Evolutionary conservation across 2,888 invertebrate genomes (phyloP).

Genomic region (Auanema sp.): DNA sequence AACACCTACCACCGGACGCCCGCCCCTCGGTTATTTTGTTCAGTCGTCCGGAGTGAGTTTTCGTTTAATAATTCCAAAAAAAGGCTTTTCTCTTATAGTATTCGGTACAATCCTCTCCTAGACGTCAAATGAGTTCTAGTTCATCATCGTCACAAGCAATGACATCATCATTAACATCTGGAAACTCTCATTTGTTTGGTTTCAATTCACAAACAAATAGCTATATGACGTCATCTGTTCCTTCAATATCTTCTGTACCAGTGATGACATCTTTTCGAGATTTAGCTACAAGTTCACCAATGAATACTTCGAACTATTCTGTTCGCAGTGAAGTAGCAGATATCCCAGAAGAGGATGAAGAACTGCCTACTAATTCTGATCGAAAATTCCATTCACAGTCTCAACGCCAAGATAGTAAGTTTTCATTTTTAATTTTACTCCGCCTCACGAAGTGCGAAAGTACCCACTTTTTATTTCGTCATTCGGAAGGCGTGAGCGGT

Average conservation of each 20-base stretch:
- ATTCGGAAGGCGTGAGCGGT: too few species aligned
- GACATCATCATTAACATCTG: slow-evolving; percentile 17
- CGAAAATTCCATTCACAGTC: not conserved
- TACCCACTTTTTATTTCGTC: too few species aligned
- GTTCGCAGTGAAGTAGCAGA: slow-evolving; percentile 41
- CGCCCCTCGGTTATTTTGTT: slow-evolving; percentile 21
- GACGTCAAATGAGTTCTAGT: slow-evolving; percentile 10
- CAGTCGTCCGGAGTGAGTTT: slow-evolving; percentile 19
- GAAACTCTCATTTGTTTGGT: not conserved
- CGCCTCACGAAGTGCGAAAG: too few species aligned
- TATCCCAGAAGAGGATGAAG: slow-evolving; percentile 45
- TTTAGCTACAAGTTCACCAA: slow-evolving; percentile 44
- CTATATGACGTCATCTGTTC: slow-evolving; percentile 2
- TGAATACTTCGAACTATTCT: slow-evolving; percentile 41
- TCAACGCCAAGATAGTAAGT: not conserved
- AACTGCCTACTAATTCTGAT: slow-evolving; percentile 7
- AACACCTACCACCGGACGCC: slow-evolving; percentile 31
- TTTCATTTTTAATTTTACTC: too few species aligned
- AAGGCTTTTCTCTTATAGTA: not conserved
- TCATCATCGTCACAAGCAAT: slow-evolving; percentile 11
- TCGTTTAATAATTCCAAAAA: not conserved
- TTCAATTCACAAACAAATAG: not conserved
- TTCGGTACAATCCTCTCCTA: slow-evolving; percentile 17
- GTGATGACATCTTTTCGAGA: slow-evolving; percentile 59
- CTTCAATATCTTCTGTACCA: slow-evolving; percentile 21